A percentile compares a stretch with the other conserved stretches of the same genome.
Evolutionary conservation across 2,113 vertebrate genomes (phyloP).

Genomic region (Danio rerio): DNA sequence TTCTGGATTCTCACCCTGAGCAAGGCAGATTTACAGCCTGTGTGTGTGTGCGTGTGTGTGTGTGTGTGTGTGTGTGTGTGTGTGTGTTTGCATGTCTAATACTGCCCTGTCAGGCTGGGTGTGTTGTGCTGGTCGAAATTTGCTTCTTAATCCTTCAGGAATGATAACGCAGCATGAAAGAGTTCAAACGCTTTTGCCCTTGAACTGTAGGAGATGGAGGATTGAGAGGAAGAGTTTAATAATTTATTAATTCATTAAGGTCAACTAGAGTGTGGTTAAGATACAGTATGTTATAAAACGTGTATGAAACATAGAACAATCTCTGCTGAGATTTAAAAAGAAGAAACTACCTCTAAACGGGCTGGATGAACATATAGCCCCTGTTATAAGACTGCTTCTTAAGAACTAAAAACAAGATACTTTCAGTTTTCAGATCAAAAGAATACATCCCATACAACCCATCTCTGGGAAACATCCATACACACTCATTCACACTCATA

Average conservation of each 20-base stretch:
- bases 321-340: background rate
- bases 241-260: conserved; percentile 12
- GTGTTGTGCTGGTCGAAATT: conserved; percentile 43
- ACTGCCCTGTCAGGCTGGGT: conserved; percentile 52
- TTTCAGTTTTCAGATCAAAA: too few species aligned
- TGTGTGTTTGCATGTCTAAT: conserved; percentile 1
- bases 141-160: conserved; percentile 54
- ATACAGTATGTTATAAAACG: background rate
- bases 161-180: conserved; percentile 45
- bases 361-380: too few species aligned
- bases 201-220: background rate
- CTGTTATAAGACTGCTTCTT: too few species aligned
- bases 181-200: conserved; percentile 28
- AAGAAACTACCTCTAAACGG: background rate
- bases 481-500: too few species aligned
- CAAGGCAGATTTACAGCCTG: conserved; percentile 45
- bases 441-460: too few species aligned
- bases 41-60: background rate
- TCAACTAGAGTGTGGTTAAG: conserved; percentile 23
- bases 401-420: too few species aligned
- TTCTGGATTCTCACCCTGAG: conserved; percentile 48
- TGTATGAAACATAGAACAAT: background rate
- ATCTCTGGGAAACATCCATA: too few species aligned
- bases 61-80: background rate
- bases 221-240: background rate